Evolutionary conservation across 2,797 vertebrate genomes (phyloP).

Genomic region (Carapus acus): DNA sequence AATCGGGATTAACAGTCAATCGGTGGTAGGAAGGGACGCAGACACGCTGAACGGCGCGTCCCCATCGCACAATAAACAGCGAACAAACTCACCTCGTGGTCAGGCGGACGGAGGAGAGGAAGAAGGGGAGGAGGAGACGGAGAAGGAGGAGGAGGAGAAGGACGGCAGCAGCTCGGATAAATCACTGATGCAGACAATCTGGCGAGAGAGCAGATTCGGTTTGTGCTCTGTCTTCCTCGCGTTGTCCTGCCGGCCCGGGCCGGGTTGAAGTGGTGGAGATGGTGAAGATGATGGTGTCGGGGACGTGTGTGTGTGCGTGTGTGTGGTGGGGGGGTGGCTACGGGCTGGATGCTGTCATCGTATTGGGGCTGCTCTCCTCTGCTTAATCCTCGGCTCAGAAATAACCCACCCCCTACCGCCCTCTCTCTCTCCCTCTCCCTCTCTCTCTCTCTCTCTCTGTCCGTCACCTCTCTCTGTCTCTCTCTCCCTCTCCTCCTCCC

Average conservation of each 20-base stretch:
- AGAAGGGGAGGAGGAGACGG: constrained; percentile 43
- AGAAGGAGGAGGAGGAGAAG: background rate
- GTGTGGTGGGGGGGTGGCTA: constrained; percentile 56
- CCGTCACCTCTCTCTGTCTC: too few relatives aligned
- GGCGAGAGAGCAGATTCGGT: constrained; percentile 7
- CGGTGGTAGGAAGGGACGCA: too few relatives aligned
- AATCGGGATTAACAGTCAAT: too few relatives aligned
- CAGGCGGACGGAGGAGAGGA: constrained; percentile 34
- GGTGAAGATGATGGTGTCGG: constrained; percentile 52
- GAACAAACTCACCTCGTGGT: constrained; percentile 73
- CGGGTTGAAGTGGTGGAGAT: constrained; percentile 54
- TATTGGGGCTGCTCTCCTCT: constrained; percentile 62
- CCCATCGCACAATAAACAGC: constrained; percentile 52
- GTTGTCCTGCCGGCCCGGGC: constrained; percentile 47
- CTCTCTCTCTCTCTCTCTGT: constrained; percentile 32
- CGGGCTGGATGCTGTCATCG: constrained; percentile 76
- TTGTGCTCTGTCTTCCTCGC: constrained; percentile 35
- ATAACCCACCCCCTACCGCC: constrained; percentile 56
- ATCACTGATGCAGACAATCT: constrained; percentile 19
- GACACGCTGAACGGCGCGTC: too few relatives aligned
- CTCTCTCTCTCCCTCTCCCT: constrained; percentile 22
- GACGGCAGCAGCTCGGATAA: constrained; percentile 17
- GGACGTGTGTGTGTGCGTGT: constrained; percentile 45
- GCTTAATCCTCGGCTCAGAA: constrained; percentile 73
- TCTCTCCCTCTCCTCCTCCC: too few relatives aligned